Conservation (phyloP, 2,888 invertebrate genomes). For the Argynnis bischoffii region DNA sequence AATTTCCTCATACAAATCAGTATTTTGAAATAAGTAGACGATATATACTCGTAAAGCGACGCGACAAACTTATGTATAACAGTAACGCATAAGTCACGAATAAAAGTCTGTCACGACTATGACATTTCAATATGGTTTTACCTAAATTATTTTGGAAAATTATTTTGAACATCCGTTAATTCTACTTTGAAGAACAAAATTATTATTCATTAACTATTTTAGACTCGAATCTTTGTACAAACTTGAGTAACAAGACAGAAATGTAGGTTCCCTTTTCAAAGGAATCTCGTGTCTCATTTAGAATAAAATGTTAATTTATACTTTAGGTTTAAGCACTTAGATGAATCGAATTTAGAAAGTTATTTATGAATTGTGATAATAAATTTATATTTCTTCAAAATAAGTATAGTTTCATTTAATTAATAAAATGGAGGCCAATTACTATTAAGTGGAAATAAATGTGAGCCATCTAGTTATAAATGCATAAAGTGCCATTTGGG, state of each 20-base stretch:
- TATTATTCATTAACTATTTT: constrained; percentile 25
- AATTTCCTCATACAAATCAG: constrained; percentile 62
- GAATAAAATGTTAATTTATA: constrained; percentile 72
- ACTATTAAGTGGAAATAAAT: neutral
- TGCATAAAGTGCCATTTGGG: no score
- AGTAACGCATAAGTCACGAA: constrained; percentile 48
- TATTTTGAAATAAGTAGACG: constrained; percentile 67
- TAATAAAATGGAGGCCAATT: neutral
- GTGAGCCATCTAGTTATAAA: no score
- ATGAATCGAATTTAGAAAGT: constrained; percentile 64
- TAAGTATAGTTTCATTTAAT: constrained; percentile 13
- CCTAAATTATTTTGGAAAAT: constrained; percentile 43
- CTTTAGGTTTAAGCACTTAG: constrained; percentile 67
- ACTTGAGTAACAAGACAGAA: constrained; percentile 42
- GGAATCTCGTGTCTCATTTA: constrained; percentile 55
- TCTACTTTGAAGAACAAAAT: constrained; percentile 6
- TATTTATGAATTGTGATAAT: constrained; percentile 82
- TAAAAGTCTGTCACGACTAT: constrained; percentile 58
- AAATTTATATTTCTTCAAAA: constrained; percentile 64
- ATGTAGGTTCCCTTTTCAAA: constrained; percentile 45
- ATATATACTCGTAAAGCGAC: neutral
- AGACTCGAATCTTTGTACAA: constrained; percentile 45
- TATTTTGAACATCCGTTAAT: constrained; percentile 16
- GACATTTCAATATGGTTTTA: constrained; percentile 55
- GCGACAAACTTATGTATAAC: constrained; percentile 13